Base-by-base conservation (phyloP, 2,113 vertebrate species). In the Gymnarchus niloticus region DNA sequence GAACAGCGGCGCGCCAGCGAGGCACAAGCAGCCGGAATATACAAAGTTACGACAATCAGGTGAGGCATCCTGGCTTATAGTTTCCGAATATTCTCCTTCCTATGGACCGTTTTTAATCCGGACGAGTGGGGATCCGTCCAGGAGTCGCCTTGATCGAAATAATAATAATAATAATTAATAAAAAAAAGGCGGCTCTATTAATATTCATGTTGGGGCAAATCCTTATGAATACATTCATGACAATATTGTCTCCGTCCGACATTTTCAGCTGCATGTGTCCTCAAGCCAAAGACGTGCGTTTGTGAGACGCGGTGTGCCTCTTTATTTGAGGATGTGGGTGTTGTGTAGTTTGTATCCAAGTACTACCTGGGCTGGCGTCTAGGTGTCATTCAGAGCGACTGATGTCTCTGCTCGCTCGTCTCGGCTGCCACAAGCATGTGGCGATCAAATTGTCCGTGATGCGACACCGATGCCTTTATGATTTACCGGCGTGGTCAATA, bases 171-270 rank as follows among this genome's bases (percentile, higher is more conserved):
- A n/a, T n/a, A n/a, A n/a, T n/a, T n/a, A n/a, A n/a, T n/a, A n/a
- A n/a, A n/a, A n/a, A 37, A 73, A 73, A 73, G 65, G n/a, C 65
- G 65, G 41, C 65, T 69, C 61, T 73, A 33, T 73, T 73, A 73
- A 73, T 37, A 73, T 73, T 37, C 14, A 12, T 17, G n/a, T 73
- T 17, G 41, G 65, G 33, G 65, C 41, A 73, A 37, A 37, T 73
- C 65, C 5, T 73, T 73, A 73, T 73, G 28, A 73, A 17, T 73
- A 14, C 19, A 37, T 41, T 41, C 33, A 37, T 73, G n/a, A n/a
- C 65, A 73, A 41, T 73, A 73, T 33, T 37, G 65, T 17, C 65
- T 73, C 41, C 41, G 65, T 73, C 65, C 33, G 33, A 17, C 33
- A 41, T 73, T 73, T 73, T 37, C 41, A 37, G 14, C 33, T 41